These are phyloP conservation scores for Brenthis ino DNA, from an alignment of 2,888 invertebrate species.

Conservation along the genomic window DNA sequence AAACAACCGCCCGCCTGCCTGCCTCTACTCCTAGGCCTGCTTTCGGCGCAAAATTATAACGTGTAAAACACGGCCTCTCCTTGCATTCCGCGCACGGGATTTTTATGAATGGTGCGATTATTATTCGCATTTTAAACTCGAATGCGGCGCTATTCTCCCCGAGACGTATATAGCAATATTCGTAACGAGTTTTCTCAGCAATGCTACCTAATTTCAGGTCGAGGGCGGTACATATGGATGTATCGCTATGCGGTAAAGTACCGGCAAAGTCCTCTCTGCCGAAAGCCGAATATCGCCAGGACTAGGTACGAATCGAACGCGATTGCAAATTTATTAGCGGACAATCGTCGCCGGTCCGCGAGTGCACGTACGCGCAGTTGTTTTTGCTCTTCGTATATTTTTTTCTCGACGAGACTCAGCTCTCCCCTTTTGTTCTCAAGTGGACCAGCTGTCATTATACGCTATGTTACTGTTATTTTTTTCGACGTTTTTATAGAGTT, in stretches of 20 bases:
- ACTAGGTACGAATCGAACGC: conserved; percentile 62
- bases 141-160: conserved; percentile 77
- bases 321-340: conserved; percentile 80
- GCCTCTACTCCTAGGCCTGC: conserved; percentile 69
- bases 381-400: conserved; percentile 79
- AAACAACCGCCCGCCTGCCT: conserved; percentile 71
- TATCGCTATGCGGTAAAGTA: conserved; percentile 45
- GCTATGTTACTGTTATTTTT: conserved; percentile 83
- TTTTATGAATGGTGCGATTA: conserved; percentile 80
- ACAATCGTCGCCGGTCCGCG: conserved; percentile 61
- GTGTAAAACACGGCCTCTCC: conserved; percentile 80
- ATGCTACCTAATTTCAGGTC: conserved; percentile 76
- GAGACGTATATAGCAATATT: conserved; percentile 79
- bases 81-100: conserved; percentile 79
- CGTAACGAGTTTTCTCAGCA: conserved; percentile 80
- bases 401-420: conserved; percentile 79
- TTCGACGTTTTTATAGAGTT: conserved; percentile 82
- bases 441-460: conserved; percentile 84
- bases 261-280: conserved; percentile 54
- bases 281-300: conserved; percentile 42
- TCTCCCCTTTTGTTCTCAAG: conserved; percentile 83
- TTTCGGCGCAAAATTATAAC: conserved; percentile 81
- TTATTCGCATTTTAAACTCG: conserved; percentile 82
- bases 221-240: conserved; percentile 58
- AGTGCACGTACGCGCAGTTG: conserved; percentile 69